Base-by-base conservation (phyloP, 1,140 invertebrate species). In the Drosophila chauvacae region DNA sequence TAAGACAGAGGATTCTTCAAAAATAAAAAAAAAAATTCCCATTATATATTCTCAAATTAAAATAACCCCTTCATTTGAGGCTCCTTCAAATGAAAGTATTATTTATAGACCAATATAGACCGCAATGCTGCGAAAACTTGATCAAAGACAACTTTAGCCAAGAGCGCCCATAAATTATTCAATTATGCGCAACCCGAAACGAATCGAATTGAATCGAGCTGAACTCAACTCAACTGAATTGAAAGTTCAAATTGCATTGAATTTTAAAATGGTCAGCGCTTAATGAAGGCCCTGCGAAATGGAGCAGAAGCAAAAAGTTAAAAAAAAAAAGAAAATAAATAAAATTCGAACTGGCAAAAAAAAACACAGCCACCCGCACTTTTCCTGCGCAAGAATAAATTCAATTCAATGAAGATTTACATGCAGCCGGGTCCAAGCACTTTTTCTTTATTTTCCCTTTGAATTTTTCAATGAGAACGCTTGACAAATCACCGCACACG, bases 331-430 rank as follows among this genome's bases (percentile, higher is more conserved):
- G 35, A 13, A 50, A 75, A 48, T 50, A 30, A 71, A 56, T 39
- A 56, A 53, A 35, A 58, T 61, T 51, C 57, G 47, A 77, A 48
- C 59, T 41, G 41, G 23, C 44, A 16, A 37, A 65, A 65, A 64
- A 71, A 70, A 47, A 45, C 45, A 48, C 35, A 41, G 20, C 26
- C 62, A 7, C 28, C 20, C 39, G 45, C 45, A 35, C 33, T 66
- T 79, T 78, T 77, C 57, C 26, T 62, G 50, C 16, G 37, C 72
- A 72, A 76, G 50, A 48, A 58, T 39, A 81, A 90, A 90, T 90
- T 90, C 78, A 90, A 90, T 90, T 90, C 80, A 85, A 90, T 85
- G 85, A 77, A 79, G 71, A 90, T 90, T 90, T 90, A 90, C 81
- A 86, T 90, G 85, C 66, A 88, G 65, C 50, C 57, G 20, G 73